Conservation (phyloP, 1,140 invertebrate species). For the Hyposmocoma kahamanoa region DNA sequence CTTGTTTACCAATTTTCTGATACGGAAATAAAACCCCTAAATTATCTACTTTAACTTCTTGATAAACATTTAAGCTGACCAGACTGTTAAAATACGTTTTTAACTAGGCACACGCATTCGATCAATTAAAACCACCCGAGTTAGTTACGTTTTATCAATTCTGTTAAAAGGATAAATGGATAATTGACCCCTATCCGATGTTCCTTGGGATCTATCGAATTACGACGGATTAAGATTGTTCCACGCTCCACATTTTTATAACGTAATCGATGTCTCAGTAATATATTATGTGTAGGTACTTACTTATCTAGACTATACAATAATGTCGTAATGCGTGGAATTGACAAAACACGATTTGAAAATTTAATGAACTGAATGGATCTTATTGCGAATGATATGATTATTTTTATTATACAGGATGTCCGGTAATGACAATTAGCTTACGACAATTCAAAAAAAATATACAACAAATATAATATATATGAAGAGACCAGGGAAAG, state of each 20-base stretch:
- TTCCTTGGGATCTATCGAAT: constrained; percentile 61
- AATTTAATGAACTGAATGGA: too few species aligned
- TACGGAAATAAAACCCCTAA: constrained; percentile 2
- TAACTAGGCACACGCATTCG: constrained; percentile 47
- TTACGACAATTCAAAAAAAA: too few species aligned
- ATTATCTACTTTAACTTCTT: constrained; percentile 15
- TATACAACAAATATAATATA: too few species aligned
- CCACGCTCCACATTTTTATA: constrained; percentile 34
- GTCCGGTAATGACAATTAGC: too few species aligned
- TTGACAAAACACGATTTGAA: too few species aligned
- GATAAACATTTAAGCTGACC: constrained; percentile 20
- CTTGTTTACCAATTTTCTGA: not conserved
- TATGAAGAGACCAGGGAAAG: too few species aligned
- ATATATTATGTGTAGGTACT: too few species aligned
- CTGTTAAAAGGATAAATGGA: constrained; percentile 71
- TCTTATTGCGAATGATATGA: too few species aligned
- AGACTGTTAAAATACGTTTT: constrained; percentile 43
- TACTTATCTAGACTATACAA: too few species aligned
- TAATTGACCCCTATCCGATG: constrained; percentile 69
- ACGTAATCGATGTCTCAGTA: too few species aligned
- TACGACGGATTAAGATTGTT: constrained; percentile 55
- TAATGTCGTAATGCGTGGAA: too few species aligned
- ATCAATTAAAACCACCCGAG: constrained; percentile 66
- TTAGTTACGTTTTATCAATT: constrained; percentile 70
- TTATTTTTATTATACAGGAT: too few species aligned